Evolutionary conservation across 2,888 invertebrate species (phyloP).

Genomic region (Polietes domitor): DNA sequence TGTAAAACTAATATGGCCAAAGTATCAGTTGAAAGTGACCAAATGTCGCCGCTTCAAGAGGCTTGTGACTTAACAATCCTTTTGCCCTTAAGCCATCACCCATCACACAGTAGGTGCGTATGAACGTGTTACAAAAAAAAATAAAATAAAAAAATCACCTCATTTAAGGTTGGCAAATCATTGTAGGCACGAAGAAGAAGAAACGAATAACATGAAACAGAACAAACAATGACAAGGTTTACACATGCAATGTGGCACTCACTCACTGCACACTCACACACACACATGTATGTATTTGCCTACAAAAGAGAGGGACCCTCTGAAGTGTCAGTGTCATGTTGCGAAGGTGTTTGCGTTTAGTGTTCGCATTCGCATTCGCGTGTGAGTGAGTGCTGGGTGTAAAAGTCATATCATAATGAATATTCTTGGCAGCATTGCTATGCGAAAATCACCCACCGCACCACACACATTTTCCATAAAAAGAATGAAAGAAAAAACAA

Average conservation of each 20-base stretch:
- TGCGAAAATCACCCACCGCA: background rate
- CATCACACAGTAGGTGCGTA: background rate
- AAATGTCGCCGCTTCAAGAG: background rate
- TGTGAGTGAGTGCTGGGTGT: background rate
- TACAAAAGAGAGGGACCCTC: background rate
- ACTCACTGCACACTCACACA: background rate
- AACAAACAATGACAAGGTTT: constrained; percentile 38
- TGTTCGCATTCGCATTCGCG: background rate
- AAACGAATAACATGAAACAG: background rate
- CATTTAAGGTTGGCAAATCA: background rate
- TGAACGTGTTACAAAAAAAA: background rate
- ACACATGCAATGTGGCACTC: constrained; percentile 56
- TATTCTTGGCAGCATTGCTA: background rate
- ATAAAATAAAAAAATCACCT: constrained; percentile 15
- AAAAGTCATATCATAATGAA: background rate
- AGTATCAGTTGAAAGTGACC: background rate
- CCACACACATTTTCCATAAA: background rate
- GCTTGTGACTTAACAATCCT: background rate
- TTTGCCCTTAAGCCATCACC: background rate
- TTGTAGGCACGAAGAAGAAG: background rate
- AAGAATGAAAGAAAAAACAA: too few species aligned
- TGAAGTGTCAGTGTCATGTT: background rate
- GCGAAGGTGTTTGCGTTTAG: background rate
- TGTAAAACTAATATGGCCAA: background rate
- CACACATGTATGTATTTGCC: background rate